Evolutionary conservation across 2,797 vertebrate genomes (phyloP).

Genomic region (Tragopan temminckii): DNA sequence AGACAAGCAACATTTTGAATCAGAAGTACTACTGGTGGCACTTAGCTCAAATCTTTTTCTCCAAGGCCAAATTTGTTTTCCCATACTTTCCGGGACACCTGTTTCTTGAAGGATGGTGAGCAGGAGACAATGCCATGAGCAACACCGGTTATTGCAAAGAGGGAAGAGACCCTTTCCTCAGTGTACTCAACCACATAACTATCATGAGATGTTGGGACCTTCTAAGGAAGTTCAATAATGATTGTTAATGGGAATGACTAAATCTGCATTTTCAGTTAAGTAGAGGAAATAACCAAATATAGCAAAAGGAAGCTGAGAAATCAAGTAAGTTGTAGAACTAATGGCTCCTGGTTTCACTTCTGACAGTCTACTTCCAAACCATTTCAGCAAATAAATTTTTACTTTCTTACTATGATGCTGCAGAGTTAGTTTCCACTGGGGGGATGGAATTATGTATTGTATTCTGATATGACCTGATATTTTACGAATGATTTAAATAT

Average conservation of each 20-base stretch:
- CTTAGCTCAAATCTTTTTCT: not conserved
- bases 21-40: not conserved
- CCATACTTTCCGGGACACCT: not conserved
- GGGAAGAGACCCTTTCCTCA: not conserved
- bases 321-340: not conserved
- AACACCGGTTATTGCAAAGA: not conserved
- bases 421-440: not conserved
- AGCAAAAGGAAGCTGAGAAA: not conserved
- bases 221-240: not conserved
- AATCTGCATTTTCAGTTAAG: not conserved
- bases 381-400: not conserved
- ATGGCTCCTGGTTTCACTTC: not conserved
- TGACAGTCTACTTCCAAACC: not conserved
- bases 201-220: not conserved
- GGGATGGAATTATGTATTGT: not conserved
- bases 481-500: not conserved
- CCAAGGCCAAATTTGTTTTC: not conserved
- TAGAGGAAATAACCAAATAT: not conserved
- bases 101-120: not conserved
- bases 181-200: not conserved
- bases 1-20: not conserved
- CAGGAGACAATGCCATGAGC: not conserved
- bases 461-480: not conserved
- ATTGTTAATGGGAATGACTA: not conserved
- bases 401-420: not conserved